Evolutionary conservation across 2,888 invertebrate genomes (phyloP).

Genomic region (Spodoptera littoralis): DNA sequence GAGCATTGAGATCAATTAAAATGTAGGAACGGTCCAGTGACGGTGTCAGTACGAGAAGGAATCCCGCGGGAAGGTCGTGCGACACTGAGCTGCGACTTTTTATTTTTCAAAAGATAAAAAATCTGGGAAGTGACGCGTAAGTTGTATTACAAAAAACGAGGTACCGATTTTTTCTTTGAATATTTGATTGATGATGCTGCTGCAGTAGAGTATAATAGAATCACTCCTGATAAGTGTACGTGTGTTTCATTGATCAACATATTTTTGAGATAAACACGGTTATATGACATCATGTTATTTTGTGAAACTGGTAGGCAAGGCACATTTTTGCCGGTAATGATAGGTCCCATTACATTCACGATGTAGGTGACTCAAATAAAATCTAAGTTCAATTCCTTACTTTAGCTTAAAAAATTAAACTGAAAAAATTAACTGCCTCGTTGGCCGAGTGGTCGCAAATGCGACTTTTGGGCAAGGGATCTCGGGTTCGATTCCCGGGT

Average conservation of each 20-base stretch:
- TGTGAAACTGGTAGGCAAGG: too few species aligned
- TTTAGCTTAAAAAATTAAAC: too few species aligned
- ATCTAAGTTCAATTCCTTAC: too few species aligned
- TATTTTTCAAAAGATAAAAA: constrained; percentile 39
- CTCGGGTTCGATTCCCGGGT: too few species aligned
- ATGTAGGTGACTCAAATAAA: too few species aligned
- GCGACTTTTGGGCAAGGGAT: too few species aligned
- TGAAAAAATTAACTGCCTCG: too few species aligned
- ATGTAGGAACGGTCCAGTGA: constrained; percentile 74
- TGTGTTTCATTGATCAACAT: constrained; percentile 2
- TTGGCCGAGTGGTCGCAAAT: too few species aligned
- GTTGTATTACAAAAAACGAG: constrained; percentile 50
- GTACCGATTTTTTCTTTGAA: constrained; percentile 35
- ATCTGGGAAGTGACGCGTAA: constrained; percentile 52
- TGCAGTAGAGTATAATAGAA: constrained; percentile 31
- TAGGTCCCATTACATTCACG: too few species aligned
- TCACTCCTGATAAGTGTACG: constrained; percentile 12
- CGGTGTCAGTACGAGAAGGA: constrained; percentile 78
- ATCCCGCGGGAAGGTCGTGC: constrained; percentile 82
- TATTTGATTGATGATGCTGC: constrained; percentile 53
- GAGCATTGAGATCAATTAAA: constrained; percentile 87
- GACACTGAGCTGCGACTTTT: constrained; percentile 66
- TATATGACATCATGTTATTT: too few species aligned
- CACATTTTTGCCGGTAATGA: too few species aligned
- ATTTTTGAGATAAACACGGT: too few species aligned